These are phyloP conservation scores for Drosophila guanche DNA, from an alignment of 1,140 invertebrate genomes.

Conservation along the genomic window DNA sequence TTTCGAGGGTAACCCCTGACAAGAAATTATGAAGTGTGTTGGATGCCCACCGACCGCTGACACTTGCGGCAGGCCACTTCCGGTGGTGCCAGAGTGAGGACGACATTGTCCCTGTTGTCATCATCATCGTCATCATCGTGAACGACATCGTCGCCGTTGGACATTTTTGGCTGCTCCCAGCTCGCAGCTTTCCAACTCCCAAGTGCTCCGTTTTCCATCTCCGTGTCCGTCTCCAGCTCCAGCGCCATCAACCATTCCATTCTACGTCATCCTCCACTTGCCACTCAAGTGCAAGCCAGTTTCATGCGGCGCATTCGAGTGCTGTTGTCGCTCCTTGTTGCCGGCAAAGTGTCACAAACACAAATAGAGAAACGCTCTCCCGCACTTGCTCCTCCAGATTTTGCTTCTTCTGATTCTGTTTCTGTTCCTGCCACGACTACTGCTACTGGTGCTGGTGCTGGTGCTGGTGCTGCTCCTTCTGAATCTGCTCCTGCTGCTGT, in stretches of 20 bases:
- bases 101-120: conserved; percentile 49
- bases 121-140: conserved; percentile 54
- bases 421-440: neutral
- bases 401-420: neutral
- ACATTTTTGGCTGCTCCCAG: conserved; percentile 57
- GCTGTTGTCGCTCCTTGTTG: conserved; percentile 63
- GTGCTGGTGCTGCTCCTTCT: neutral
- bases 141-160: conserved; percentile 59
- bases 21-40: conserved; percentile 79
- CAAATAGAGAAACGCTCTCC: conserved; percentile 62
- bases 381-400: conserved; percentile 43
- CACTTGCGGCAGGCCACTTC: conserved; percentile 79
- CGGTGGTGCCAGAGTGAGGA: conserved; percentile 56
- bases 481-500: conserved; percentile 47
- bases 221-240: conserved; percentile 9
- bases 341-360: conserved; percentile 72
- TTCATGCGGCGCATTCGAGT: conserved; percentile 76
- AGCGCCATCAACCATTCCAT: conserved; percentile 12
- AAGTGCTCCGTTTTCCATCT: neutral
- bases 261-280: conserved; percentile 37
- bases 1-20: conserved; percentile 36
- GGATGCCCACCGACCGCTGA: conserved; percentile 65
- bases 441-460: neutral
- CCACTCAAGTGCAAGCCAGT: conserved; percentile 74
- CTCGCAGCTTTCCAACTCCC: conserved; percentile 1